These are phyloP conservation scores for Ibidorhyncha struthersii DNA, from an alignment of 2,113 vertebrate genomes.

Conservation along the genomic window DNA sequence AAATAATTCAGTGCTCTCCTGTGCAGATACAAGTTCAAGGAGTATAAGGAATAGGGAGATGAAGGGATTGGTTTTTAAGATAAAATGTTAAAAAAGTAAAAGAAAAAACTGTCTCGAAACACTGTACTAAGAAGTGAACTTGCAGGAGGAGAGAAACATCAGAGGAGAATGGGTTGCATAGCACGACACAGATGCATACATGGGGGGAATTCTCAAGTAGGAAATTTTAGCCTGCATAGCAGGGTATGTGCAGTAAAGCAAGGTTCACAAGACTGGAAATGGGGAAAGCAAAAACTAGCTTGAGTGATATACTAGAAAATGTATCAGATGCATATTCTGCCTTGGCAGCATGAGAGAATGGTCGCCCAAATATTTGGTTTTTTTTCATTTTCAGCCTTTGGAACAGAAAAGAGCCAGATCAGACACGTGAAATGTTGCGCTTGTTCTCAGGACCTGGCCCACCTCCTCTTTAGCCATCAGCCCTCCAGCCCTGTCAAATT, in stretches of 20 bases:
- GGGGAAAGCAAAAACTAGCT: neutral
- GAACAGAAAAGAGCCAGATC: neutral
- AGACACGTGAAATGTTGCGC: neutral
- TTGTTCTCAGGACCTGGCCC: slow-evolving; percentile 1
- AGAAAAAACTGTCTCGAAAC: neutral
- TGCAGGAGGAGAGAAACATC: neutral
- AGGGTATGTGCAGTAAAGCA: neutral
- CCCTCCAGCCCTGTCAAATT: slow-evolving; percentile 37
- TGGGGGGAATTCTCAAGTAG: neutral
- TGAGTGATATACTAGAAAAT: neutral
- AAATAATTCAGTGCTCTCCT: neutral
- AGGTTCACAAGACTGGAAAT: neutral
- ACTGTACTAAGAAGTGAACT: neutral
- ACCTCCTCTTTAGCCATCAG: neutral
- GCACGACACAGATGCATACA: neutral
- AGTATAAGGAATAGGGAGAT: neutral
- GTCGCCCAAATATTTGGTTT: neutral
- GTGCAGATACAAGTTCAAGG: neutral
- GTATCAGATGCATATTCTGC: neutral
- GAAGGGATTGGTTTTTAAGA: neutral
- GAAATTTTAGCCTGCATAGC: neutral
- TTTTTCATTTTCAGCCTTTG: neutral
- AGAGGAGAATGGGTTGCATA: neutral
- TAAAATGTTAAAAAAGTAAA: neutral
- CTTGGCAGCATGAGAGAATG: neutral